Percentiles rank a stretch among this genome's conserved stretches.
These are phyloP conservation scores for Drosophila bifasciata DNA, from an alignment of 1,140 invertebrate species.

Conservation along the genomic window DNA sequence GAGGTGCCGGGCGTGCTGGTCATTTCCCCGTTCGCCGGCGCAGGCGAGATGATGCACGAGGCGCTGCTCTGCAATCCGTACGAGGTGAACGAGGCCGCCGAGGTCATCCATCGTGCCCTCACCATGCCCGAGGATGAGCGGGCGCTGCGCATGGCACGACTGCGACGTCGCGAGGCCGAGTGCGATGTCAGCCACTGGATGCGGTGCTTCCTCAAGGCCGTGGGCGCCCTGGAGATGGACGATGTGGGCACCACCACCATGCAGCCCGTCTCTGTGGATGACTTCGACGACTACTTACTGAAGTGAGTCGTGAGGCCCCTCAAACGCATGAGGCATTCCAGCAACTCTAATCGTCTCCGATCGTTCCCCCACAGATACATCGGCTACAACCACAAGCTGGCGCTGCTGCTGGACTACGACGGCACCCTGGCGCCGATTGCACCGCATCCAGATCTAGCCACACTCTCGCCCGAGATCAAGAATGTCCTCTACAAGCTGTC, in stretches of 20 bases:
- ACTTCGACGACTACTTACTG: slow-evolving; percentile 93
- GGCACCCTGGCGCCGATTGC: slow-evolving; percentile 95
- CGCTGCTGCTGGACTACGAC: slow-evolving; percentile 94
- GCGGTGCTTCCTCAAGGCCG: slow-evolving; percentile 93
- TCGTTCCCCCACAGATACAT: slow-evolving; percentile 89
- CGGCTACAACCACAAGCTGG: slow-evolving; percentile 92
- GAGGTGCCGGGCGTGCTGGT: slow-evolving; percentile 94
- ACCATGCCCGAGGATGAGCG: slow-evolving; percentile 96
- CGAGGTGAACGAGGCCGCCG: slow-evolving; percentile 93
- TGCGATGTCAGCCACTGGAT: slow-evolving; percentile 96
- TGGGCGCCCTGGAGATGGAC: slow-evolving; percentile 92
- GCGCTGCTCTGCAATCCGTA: slow-evolving; percentile 95
- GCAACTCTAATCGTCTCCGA: not conserved
- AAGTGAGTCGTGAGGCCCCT: slow-evolving; percentile 86
- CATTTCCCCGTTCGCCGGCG: slow-evolving; percentile 95
- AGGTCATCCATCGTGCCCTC: slow-evolving; percentile 93
- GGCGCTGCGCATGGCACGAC: slow-evolving; percentile 93
- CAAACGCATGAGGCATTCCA: too few species aligned
- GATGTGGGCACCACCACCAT: slow-evolving; percentile 92
- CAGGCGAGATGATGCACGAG: slow-evolving; percentile 96
- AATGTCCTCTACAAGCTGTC: slow-evolving; percentile 92
- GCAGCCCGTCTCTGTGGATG: slow-evolving; percentile 93
- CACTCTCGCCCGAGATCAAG: slow-evolving; percentile 92
- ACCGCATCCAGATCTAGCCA: slow-evolving; percentile 94
- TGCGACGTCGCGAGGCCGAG: slow-evolving; percentile 91